phyloP scores from a whole-genome alignment of 2,797 vertebrate species.

The Bufotes viridis region DNA sequence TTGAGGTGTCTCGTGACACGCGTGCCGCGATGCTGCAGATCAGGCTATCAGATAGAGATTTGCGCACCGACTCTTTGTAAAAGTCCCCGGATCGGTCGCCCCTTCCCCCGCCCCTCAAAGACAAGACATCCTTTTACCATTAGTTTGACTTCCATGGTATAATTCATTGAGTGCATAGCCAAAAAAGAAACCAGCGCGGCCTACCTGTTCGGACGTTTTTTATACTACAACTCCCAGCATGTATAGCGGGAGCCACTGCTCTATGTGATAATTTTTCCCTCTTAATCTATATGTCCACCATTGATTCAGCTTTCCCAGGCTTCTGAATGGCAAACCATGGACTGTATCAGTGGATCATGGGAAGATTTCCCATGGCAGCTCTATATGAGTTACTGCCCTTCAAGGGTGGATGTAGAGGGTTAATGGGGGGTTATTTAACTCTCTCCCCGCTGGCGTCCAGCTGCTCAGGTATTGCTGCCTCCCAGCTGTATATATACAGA shows the following conservation, averaged over 20 bases:
- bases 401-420: no score
- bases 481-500: conserved; percentile 7
- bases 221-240: no score
- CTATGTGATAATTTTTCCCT: no score
- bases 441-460: not conserved
- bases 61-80: not conserved
- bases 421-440: not conserved
- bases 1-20: not conserved
- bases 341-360: no score
- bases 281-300: no score
- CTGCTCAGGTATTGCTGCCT: not conserved
- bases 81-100: no score
- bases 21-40: not conserved
- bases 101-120: not conserved
- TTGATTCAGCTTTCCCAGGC: no score
- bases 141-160: conserved; percentile 17
- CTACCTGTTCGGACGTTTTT: no score
- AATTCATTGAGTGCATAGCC: no score
- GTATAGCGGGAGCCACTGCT: no score
- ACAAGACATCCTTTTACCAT: not conserved
- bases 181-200: no score
- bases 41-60: not conserved
- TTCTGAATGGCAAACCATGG: not conserved
- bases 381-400: not conserved
- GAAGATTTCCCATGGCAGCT: no score